phyloP scores from a whole-genome alignment of 2,888 invertebrate species.

The Drosophila meridiana region DNA sequence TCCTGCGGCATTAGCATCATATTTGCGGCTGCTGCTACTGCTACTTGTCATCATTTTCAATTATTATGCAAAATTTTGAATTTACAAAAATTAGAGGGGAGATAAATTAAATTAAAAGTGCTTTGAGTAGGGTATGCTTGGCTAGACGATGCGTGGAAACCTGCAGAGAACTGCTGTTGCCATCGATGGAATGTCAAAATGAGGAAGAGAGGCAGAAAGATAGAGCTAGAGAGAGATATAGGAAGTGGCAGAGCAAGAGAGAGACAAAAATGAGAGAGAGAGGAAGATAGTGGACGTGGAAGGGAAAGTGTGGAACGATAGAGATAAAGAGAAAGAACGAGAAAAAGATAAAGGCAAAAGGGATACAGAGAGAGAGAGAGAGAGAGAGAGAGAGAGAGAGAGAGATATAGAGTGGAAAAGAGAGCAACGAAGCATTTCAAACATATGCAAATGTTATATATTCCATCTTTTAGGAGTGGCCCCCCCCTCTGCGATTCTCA shows the following conservation, averaged over 20 bases:
- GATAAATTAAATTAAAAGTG: not conserved
- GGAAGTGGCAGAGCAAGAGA: too few species aligned
- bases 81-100: not conserved
- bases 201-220: not conserved
- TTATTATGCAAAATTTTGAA: not conserved
- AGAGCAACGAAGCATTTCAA: too few species aligned
- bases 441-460: too few species aligned
- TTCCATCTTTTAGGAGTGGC: too few species aligned
- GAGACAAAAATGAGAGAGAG: not conserved
- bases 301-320: too few species aligned
- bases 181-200: not conserved
- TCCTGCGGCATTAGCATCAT: not conserved
- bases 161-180: not conserved
- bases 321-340: too few species aligned
- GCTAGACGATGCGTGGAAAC: not conserved
- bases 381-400: not conserved
- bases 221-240: not conserved
- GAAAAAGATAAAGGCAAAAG: not conserved
- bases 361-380: not conserved
- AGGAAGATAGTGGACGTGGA: not conserved
- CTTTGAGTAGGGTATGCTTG: not conserved
- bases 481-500: not conserved
- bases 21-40: not conserved
- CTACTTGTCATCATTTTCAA: not conserved
- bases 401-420: not conserved